Evolutionary conservation across 2,113 vertebrate species (phyloP).

Genomic region (Notarius lentiginosus): DNA sequence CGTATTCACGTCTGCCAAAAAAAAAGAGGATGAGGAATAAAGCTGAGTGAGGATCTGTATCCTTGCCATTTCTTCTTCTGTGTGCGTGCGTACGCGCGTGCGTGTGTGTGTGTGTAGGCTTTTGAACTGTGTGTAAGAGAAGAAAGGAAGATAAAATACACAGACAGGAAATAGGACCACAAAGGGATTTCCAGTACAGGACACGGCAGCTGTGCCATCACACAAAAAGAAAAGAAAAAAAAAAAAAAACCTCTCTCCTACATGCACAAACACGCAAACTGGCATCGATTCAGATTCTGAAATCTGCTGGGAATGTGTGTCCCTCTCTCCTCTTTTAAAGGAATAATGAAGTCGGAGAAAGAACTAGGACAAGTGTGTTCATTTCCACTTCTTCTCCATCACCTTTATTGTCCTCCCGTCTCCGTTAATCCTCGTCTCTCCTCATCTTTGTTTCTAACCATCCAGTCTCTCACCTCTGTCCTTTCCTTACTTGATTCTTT

Average conservation of each 20-base stretch:
- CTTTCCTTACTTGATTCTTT: no score
- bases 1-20: neutral
- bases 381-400: neutral
- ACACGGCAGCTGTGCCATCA: neutral
- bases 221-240: neutral
- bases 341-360: neutral
- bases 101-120: conserved; percentile 32
- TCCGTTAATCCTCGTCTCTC: neutral
- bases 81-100: conserved; percentile 37
- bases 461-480: neutral
- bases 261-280: neutral
- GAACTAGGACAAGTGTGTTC: conserved; percentile 1
- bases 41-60: conserved; percentile 62
- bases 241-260: neutral
- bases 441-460: neutral
- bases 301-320: neutral
- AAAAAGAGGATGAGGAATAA: conserved; percentile 17
- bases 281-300: neutral
- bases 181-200: conserved; percentile 26
- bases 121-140: conserved; percentile 31
- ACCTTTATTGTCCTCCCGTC: neutral
- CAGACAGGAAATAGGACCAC: neutral
- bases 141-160: conserved; percentile 37
- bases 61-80: conserved; percentile 50
- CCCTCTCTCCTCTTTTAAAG: neutral